Evolutionary conservation across 2,113 vertebrate genomes (phyloP).

Genomic region (Tyto alba): DNA sequence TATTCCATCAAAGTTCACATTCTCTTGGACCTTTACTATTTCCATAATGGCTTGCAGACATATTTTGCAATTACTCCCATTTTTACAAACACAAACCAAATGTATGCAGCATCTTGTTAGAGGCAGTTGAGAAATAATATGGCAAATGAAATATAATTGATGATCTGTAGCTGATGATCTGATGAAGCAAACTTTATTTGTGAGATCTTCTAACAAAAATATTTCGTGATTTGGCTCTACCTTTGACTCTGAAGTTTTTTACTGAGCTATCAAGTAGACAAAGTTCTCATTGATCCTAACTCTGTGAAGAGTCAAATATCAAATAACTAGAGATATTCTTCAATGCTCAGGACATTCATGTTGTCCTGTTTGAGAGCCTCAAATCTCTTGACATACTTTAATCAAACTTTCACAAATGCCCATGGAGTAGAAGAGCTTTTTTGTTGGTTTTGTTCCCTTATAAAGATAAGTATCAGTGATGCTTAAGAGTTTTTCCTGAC

Average conservation of each 20-base stretch:
- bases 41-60: neutral
- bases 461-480: neutral
- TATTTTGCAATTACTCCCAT: neutral
- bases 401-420: neutral
- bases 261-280: neutral
- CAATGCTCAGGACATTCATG: neutral
- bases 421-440: neutral
- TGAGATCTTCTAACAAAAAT: neutral
- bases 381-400: neutral
- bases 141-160: neutral
- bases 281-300: neutral
- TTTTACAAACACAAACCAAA: neutral
- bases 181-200: neutral
- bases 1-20: slow-evolving; percentile 7
- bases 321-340: neutral
- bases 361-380: neutral
- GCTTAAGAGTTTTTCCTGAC: neutral
- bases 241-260: neutral
- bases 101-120: neutral
- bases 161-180: neutral
- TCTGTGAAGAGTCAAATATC: neutral
- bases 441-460: neutral
- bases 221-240: neutral
- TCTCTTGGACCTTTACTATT: neutral
- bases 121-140: neutral